These are phyloP conservation scores for Takifugu flavidus DNA, from an alignment of 2,113 vertebrate genomes.

Conservation along the genomic window DNA sequence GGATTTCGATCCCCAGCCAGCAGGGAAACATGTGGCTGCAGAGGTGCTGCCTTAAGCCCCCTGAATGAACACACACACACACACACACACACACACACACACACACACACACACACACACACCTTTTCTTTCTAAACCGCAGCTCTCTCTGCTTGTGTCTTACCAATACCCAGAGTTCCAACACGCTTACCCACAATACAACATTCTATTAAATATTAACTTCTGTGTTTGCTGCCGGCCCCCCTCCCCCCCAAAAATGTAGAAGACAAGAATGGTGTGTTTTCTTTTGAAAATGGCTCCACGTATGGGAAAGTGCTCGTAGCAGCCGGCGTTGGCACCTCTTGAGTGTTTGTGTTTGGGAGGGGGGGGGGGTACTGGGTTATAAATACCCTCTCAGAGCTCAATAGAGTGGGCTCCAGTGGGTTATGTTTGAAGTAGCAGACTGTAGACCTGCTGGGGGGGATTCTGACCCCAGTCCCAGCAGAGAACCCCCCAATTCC, in stretches of 20 bases:
- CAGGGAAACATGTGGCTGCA: constrained; percentile 59
- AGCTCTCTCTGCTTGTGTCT: constrained; percentile 47
- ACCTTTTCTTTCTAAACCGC: constrained; percentile 39
- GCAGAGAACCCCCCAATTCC: constrained; percentile 70
- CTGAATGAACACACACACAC: constrained; percentile 10
- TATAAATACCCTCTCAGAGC: constrained; percentile 78
- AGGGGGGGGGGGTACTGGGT: constrained; percentile 38
- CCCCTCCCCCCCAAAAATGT: constrained; percentile 15
- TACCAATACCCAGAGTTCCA: constrained; percentile 53
- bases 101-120: constrained; percentile 2
- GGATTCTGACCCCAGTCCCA: constrained; percentile 75
- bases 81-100: constrained; percentile 10
- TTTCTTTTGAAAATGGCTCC: constrained; percentile 70
- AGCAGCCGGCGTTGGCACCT: constrained; percentile 56
- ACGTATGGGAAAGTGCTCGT: constrained; percentile 51
- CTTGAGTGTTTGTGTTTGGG: constrained; percentile 61
- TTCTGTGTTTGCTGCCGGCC: constrained; percentile 54
- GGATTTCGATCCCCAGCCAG: constrained; percentile 64
- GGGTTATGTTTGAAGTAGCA: constrained; percentile 77
- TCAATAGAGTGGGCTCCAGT: constrained; percentile 73
- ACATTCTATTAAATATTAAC: constrained; percentile 68
- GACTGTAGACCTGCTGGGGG: constrained; percentile 78
- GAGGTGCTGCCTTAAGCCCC: constrained; percentile 53
- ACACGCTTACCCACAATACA: constrained; percentile 61
- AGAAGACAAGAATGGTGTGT: constrained; percentile 13